A percentile compares a stretch with the other conserved stretches of the same genome.
phyloP scores from a whole-genome alignment of 2,113 vertebrate species.

The Poicephalus gulielmi region DNA sequence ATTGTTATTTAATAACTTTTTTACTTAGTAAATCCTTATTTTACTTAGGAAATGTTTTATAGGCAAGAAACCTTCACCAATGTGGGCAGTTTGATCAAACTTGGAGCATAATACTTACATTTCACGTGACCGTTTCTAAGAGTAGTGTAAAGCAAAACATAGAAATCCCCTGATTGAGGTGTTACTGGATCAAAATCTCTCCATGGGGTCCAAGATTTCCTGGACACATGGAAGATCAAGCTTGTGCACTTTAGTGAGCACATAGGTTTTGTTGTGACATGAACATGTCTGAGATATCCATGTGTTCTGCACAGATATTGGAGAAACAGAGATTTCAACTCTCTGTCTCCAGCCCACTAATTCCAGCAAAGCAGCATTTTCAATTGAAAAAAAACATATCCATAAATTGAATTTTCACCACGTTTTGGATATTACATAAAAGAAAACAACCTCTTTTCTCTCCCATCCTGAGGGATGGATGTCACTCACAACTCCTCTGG shows the following conservation, averaged over 20 bases:
- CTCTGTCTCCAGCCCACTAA: not conserved
- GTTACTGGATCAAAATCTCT: not conserved
- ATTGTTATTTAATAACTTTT: not conserved
- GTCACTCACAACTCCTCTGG: not conserved
- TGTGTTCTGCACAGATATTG: fast-evolving
- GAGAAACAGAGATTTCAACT: not conserved
- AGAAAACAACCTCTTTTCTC: not conserved
- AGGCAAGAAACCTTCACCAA: not conserved
- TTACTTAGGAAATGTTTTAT: not conserved
- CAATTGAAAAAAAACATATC: not conserved
- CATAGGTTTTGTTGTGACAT: not conserved
- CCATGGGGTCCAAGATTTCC: not conserved
- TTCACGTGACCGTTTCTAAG: not conserved
- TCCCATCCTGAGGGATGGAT: not conserved
- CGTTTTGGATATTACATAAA: not conserved
- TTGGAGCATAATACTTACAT: not conserved
- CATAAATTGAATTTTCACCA: not conserved
- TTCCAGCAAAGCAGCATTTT: not conserved
- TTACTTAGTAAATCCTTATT: not conserved
- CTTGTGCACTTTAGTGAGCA: not conserved
- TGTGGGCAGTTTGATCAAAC: not conserved
- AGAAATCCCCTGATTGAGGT: not conserved
- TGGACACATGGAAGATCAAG: fast-evolving
- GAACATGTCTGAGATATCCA: not conserved
- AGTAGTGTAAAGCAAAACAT: not conserved